Evolutionary conservation across 2,113 vertebrate genomes (phyloP).

Genomic region (Corythoichthys haematopterus): DNA sequence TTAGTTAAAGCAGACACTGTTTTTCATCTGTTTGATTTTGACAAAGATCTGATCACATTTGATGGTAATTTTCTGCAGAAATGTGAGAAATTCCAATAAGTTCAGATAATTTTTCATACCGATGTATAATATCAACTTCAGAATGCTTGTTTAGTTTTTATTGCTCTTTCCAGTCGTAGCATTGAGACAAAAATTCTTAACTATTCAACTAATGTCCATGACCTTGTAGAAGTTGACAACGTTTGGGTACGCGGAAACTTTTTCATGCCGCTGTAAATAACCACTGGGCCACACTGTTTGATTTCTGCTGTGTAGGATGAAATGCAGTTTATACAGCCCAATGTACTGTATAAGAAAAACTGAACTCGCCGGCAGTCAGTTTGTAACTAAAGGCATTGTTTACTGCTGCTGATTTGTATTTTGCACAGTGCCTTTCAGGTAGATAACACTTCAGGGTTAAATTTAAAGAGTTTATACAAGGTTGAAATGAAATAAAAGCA

Average conservation of each 20-base stretch:
- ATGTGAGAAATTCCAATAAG: no score
- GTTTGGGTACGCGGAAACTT: no score
- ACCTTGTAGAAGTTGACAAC: background rate
- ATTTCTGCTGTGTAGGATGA: background rate
- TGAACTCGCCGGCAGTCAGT: background rate
- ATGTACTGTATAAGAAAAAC: background rate
- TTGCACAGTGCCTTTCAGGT: background rate
- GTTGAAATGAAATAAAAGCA: conserved; percentile 20
- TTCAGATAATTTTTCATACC: no score
- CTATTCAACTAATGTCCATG: background rate
- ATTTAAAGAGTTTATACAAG: background rate
- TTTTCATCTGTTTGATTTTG: no score
- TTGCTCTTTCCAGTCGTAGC: background rate
- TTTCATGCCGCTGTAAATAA: background rate
- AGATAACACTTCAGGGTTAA: background rate
- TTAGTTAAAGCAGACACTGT: no score
- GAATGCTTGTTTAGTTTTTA: background rate
- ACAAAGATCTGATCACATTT: no score
- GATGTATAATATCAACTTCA: background rate
- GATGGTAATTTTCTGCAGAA: no score
- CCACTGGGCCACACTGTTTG: background rate
- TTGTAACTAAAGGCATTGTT: background rate
- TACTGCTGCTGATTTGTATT: background rate
- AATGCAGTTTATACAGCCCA: background rate
- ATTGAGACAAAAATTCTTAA: background rate